phyloP scores from a whole-genome alignment of 2,888 invertebrate species.

The Baccha elongata region DNA sequence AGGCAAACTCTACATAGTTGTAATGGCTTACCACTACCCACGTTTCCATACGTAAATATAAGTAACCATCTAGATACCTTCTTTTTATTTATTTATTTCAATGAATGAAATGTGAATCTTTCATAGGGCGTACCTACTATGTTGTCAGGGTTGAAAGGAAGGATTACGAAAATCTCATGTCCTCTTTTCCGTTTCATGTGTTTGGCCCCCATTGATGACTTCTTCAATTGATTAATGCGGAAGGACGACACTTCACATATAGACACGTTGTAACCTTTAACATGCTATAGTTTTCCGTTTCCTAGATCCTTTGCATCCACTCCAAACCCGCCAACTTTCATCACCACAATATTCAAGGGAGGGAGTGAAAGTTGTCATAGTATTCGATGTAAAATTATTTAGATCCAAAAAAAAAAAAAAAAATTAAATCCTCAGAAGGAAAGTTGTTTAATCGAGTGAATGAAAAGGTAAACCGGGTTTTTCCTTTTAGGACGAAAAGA shows the following conservation, averaged over 20 bases:
- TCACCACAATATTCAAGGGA: background rate
- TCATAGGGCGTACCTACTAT: conserved; percentile 22
- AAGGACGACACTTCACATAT: conserved; percentile 41
- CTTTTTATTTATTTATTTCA: conserved; percentile 67
- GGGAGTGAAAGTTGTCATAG: background rate
- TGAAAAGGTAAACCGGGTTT: conserved; percentile 6
- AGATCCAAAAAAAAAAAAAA: background rate
- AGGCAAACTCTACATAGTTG: conserved; percentile 11
- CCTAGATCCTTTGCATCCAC: background rate
- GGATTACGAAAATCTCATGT: conserved; percentile 47
- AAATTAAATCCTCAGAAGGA: conserved; percentile 26
- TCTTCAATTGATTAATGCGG: conserved; percentile 65
- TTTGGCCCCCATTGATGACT: conserved; percentile 61
- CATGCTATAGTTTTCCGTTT: conserved; percentile 22
- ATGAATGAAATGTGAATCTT: conserved; percentile 68
- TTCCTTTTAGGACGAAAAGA: conserved; percentile 17
- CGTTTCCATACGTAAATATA: too few species aligned
- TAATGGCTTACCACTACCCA: conserved; percentile 61
- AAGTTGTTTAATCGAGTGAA: conserved; percentile 41
- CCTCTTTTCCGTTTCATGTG: conserved; percentile 49
- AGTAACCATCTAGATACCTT: too few species aligned
- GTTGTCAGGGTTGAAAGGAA: background rate
- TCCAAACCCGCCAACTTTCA: background rate
- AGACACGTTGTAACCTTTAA: conserved; percentile 44
- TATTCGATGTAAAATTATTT: conserved; percentile 1